Base-by-base conservation (phyloP, 2,113 vertebrate genomes). In the Camarhynchus parvulus region DNA sequence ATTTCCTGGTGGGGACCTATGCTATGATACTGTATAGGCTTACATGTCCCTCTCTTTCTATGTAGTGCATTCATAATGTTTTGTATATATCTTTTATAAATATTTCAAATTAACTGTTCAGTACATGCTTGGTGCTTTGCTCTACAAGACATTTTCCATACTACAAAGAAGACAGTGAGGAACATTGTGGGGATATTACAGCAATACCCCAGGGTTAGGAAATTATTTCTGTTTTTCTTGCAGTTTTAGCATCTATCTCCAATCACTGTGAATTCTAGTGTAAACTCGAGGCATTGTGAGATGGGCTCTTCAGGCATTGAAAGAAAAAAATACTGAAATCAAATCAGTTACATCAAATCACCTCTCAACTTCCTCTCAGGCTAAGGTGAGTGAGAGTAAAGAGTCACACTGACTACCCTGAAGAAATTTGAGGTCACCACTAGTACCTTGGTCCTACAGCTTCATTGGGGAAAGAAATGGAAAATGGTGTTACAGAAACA, bases 21-120 rank as follows among this genome's bases (percentile, higher is more conserved):
- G 27, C 49, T 28, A 52, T 6, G 5, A 52, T 28, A 28, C 9
- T 28, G 5, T 47, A n/a, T 56, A 76, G 82, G 28, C 53, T 90
- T 92, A 27, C 9, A 33, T 75, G 91, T 90, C 22, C n/a, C n/a
- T 78, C 31, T 79, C 27, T 85, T 90, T 77, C 63, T 83, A 47
- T 92, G 82, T 88, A 90, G 81, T 86, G 39, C 11, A 35, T 94
- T 95, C 39, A 53, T 55, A 90, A 86, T 59, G 18, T 67, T 81
- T 92, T 84, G 79, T 92, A 20, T 20, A 19, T 44, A 44, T 44
- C 9, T 44, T 18, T 44, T 42, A 42, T 41, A 91, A 92, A 56
- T 91, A 0, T 91, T 95, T 67, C 58, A 68, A 67, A 42, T 76
- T 28, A 92, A 81, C 39, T 56, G 49, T 84, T 91, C 49, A 79